These are phyloP conservation scores for Sebastes cheni DNA, from an alignment of 2,797 vertebrate genomes.

Conservation along the genomic window DNA sequence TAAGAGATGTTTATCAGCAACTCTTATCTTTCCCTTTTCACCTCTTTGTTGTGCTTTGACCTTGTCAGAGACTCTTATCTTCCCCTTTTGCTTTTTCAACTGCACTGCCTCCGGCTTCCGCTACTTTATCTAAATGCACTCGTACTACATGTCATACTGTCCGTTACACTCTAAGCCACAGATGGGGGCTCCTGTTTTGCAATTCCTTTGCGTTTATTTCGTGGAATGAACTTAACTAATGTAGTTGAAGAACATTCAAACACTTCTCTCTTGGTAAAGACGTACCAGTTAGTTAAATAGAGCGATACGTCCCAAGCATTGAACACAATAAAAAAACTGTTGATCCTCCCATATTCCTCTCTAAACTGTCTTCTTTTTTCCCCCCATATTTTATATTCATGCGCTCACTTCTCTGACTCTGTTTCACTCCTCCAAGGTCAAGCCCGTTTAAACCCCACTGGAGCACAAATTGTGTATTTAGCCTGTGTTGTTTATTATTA, in stretches of 20 bases:
- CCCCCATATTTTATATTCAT: background rate
- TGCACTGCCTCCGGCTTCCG: background rate
- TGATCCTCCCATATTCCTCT: background rate
- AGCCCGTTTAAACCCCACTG: background rate
- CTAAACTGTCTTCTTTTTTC: background rate
- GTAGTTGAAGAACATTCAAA: background rate
- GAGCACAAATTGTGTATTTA: no score
- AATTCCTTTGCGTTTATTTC: background rate
- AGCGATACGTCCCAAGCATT: background rate
- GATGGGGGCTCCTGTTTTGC: no score
- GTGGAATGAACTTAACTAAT: background rate
- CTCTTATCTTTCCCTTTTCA: slow-evolving; percentile 1
- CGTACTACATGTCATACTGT: no score
- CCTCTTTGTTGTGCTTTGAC: background rate
- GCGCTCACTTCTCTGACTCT: background rate
- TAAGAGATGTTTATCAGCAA: background rate
- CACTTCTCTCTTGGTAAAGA: background rate
- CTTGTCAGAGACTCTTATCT: background rate
- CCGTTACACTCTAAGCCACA: no score
- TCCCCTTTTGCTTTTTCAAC: background rate
- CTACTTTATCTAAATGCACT: background rate
- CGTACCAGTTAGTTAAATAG: background rate
- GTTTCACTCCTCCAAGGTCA: slow-evolving; percentile 7
- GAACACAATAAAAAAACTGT: background rate
- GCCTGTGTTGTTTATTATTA: no score